A percentile compares a stretch with the other conserved stretches of the same genome.
These are phyloP conservation scores for Ptiloglossa arizonensis DNA, from an alignment of 1,140 invertebrate genomes.

Conservation along the genomic window DNA sequence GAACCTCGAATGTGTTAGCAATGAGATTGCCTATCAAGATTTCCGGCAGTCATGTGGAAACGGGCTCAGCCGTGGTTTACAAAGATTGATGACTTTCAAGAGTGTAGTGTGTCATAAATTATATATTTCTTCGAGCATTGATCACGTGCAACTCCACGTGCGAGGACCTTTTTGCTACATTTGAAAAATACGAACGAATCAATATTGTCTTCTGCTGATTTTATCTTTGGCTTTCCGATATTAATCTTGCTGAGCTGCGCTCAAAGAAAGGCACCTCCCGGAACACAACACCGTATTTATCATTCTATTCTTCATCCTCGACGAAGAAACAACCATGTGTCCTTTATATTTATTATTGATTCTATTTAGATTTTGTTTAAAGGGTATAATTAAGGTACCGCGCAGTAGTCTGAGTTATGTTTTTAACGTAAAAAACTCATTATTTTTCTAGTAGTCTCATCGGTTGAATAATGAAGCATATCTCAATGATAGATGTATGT, in stretches of 20 bases:
- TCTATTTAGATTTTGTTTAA: background rate
- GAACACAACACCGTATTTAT: background rate
- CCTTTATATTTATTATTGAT: too few relatives aligned
- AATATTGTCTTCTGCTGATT: slow-evolving; percentile 47
- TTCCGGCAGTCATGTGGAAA: slow-evolving; percentile 53
- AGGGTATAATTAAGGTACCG: too few relatives aligned
- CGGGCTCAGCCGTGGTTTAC: slow-evolving; percentile 41
- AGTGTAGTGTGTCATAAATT: slow-evolving; percentile 59
- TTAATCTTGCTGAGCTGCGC: slow-evolving; percentile 32
- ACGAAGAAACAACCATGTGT: background rate
- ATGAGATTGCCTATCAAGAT: slow-evolving; percentile 57
- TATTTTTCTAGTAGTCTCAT: too few relatives aligned
- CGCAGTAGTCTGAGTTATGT: too few relatives aligned
- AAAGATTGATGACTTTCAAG: slow-evolving; percentile 58
- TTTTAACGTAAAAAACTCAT: too few relatives aligned
- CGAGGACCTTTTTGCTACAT: slow-evolving; percentile 18
- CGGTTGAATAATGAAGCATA: too few relatives aligned
- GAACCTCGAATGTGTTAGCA: slow-evolving; percentile 29
- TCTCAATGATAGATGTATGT: too few relatives aligned
- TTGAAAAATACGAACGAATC: slow-evolving; percentile 57
- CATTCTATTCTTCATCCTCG: too few relatives aligned
- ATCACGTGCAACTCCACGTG: background rate
- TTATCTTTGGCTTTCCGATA: slow-evolving; percentile 34
- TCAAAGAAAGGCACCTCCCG: slow-evolving; percentile 28
- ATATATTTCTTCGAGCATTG: slow-evolving; percentile 37